Evolutionary conservation across 2,113 vertebrate species (phyloP), one percentile per base, ranked within the genome.

Genomic region (Macrotis lagotis): DNA sequence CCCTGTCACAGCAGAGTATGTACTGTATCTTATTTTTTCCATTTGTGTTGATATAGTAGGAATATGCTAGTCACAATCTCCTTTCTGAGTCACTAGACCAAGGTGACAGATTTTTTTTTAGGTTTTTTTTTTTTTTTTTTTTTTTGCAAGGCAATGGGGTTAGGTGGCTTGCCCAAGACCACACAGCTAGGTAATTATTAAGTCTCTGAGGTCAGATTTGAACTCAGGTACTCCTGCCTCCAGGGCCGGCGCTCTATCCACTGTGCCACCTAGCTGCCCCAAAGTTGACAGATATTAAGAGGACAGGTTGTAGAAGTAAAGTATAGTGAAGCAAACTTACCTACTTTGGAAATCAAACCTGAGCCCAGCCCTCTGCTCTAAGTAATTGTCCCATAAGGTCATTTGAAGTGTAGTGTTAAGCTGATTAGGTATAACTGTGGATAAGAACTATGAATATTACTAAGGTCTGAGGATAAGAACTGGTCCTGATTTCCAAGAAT

Each of bases 21-120:
- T 51, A 26, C 37, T 91, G 90, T 51, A 52, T 47, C 91, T 89
- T 91, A 24, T 91, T 96, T 91, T 91, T 66, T 66, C 55, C 55
- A 66, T 11, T 74, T n/a, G 31, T 74, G 59, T 74, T 74, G 0
- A 74, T 74, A 14, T 16, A 19, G 14, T n/a, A n/a, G 31, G 25
- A 48, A 24, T 88, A 24, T 24, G 59, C 94, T 37, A n/a, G 53
- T 51, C 49, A 10, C n/a, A 14, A 50, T 90, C 0, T 49, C 66
- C 47, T 9, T 90, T 25, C 5, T 31, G 31, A 92, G 31, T 3
- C 55, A n/a, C 37, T 3, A 55, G 24, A 14, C 48, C 48, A 47
- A 48, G 47, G 44, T 53, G n/a, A 0, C 88, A 24, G 8, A 90
- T 31, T n/a, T n/a, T n/a, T n/a, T n/a, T n/a, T n/a, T n/a, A n/a